Percentiles rank a stretch among this genome's conserved stretches.
phyloP scores from a whole-genome alignment of 2,888 invertebrate genomes.

The Lamproptera curius region DNA sequence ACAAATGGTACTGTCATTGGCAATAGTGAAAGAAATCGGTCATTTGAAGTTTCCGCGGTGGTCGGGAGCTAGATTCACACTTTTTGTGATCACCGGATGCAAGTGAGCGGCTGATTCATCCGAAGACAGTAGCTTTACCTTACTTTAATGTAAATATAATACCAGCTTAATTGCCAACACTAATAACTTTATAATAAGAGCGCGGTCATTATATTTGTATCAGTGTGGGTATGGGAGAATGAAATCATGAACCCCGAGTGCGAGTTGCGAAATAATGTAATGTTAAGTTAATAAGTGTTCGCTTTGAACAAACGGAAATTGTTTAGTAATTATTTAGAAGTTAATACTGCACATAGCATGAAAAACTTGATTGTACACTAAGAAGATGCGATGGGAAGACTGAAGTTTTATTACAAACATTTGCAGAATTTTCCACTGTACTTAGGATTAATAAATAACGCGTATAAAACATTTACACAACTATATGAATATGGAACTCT shows the following conservation, averaged over 20 bases:
- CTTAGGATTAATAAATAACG: no score
- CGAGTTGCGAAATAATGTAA: constrained; percentile 11
- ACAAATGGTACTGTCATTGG: constrained; percentile 43
- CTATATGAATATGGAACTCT: no score
- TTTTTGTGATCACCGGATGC: constrained; percentile 70
- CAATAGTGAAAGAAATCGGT: constrained; percentile 48
- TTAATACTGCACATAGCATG: background rate
- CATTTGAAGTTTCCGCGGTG: constrained; percentile 65
- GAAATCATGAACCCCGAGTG: constrained; percentile 14
- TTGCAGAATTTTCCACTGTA: no score
- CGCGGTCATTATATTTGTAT: constrained; percentile 42
- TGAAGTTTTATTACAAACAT: no score
- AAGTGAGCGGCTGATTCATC: constrained; percentile 33
- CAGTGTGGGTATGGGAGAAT: constrained; percentile 29
- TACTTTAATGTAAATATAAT: constrained; percentile 54
- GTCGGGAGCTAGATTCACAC: constrained; percentile 38
- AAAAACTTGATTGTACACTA: no score
- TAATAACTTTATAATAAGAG: constrained; percentile 50
- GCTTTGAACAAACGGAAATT: background rate
- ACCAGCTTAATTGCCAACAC: constrained; percentile 48
- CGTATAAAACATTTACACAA: no score
- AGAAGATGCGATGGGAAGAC: no score
- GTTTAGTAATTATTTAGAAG: background rate
- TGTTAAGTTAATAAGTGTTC: background rate
- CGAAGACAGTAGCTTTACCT: constrained; percentile 27